phyloP scores from a whole-genome alignment of 2,113 vertebrate species.

The Cacatua alba region DNA sequence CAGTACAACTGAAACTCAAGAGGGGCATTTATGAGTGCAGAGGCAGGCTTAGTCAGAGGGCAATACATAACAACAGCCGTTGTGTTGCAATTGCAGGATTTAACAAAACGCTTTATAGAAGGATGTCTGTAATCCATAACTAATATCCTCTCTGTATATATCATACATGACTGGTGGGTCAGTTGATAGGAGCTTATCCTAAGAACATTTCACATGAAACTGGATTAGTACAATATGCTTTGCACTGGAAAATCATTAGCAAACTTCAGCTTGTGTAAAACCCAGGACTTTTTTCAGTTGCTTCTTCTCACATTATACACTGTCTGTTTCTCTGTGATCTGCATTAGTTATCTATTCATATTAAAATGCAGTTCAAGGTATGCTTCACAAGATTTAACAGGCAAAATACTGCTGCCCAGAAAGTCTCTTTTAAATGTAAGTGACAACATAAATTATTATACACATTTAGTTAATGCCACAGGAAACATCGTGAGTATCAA shows the following conservation, averaged over 20 bases:
- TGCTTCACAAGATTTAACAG: conserved; percentile 24
- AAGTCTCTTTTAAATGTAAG: conserved; percentile 47
- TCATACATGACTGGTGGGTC: conserved; percentile 28
- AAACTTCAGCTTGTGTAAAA: neutral
- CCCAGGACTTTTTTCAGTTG: neutral
- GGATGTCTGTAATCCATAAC: conserved; percentile 58
- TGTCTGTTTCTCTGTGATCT: conserved; percentile 25
- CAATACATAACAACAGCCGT: neutral
- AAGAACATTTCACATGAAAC: conserved; percentile 66
- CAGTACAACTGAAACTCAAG: neutral
- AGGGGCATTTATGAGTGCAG: neutral
- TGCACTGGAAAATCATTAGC: conserved; percentile 40
- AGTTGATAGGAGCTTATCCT: conserved; percentile 53
- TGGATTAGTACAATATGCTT: conserved; percentile 51
- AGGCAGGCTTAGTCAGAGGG: neutral
- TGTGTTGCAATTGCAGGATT: conserved; percentile 21
- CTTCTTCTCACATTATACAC: neutral
- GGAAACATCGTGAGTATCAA: neutral
- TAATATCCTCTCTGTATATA: conserved; percentile 37
- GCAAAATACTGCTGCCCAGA: conserved; percentile 5
- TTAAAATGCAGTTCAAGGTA: conserved; percentile 25
- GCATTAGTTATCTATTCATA: conserved; percentile 9
- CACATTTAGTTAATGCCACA: neutral
- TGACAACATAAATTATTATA: conserved; percentile 22
- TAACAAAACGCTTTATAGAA: conserved; percentile 26